Evolutionary conservation across 2,797 vertebrate genomes (phyloP).

Genomic region (Siniperca undulata): DNA sequence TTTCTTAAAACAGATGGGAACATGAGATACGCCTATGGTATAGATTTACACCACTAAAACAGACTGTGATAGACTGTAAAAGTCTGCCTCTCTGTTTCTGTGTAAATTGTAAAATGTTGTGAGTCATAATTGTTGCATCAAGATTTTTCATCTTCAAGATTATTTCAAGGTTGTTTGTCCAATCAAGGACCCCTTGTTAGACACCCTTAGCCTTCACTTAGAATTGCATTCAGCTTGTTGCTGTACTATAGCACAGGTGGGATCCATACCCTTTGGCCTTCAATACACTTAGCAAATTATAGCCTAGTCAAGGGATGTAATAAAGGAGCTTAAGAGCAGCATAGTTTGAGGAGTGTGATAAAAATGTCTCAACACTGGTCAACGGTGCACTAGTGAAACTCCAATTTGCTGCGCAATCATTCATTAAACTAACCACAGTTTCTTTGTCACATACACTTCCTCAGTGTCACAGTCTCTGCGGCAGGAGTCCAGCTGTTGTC

Average conservation of each 20-base stretch:
- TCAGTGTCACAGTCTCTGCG: neutral
- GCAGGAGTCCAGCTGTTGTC: constrained; percentile 57
- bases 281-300: constrained; percentile 22
- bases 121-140: constrained; percentile 14
- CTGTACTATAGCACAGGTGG: neutral
- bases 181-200: neutral
- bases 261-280: constrained; percentile 17
- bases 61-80: neutral
- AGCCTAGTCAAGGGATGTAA: constrained; percentile 17
- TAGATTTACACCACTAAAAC: constrained; percentile 37
- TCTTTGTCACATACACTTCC: constrained; percentile 8
- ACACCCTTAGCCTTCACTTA: neutral
- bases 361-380: constrained; percentile 18
- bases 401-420: neutral
- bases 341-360: constrained; percentile 17
- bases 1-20: constrained; percentile 50
- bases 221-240: constrained; percentile 24
- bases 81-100: neutral
- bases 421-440: neutral
- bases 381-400: constrained; percentile 28
- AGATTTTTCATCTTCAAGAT: neutral
- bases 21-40: constrained; percentile 34
- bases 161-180: neutral
- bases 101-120: neutral
- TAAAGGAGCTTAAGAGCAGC: constrained; percentile 20